Base-by-base conservation (phyloP, 2,888 invertebrate genomes). In the Chironomus tentans region DNA sequence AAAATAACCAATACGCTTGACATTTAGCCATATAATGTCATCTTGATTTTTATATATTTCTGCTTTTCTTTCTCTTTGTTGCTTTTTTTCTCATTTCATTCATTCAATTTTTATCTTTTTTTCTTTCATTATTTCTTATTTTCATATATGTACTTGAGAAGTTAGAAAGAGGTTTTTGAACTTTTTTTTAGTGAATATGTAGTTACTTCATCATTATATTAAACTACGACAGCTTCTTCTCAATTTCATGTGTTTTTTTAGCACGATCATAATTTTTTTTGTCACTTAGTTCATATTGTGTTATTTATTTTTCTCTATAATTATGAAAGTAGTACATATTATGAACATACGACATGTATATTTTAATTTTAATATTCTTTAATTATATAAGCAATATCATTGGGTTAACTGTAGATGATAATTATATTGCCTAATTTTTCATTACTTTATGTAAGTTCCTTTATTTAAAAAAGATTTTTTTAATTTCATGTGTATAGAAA, bases 11-110 rank as follows among this genome's bases (percentile, higher is more conserved):
- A 65, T 65, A 24, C 12, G 24, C 24, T 65, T 65, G 65, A 65
- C 65, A 65, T 65, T 65, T 65, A 65, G 65, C 65, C 65, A 65
- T 13, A 65, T 65, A 65, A 65, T 65, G 65, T 65, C 65, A 65
- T 65, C 22, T 65, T 65, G 56, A 56, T 56, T 56, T 56, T 56
- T 56, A 2, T 15, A 15, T 18, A 15, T 56, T 56, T 56, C 56
- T 56, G 15, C 18, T 22, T 65, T 13, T 22, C 22, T 65, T 65
- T 65, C 22, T 65, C 65, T 56, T 56, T 48, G 12, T 48, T 48
- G n/a, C 48, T 48, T 18, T 56, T 56, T 56, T 15, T n/a, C n/a
- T n/a, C 56, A 38, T 38, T 28, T 38, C 38, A 38, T 38, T 38
- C 38, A 38, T 38, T 38, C 38, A 38, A 38, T 38, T 38, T 28